These are phyloP conservation scores for Caenorhabditis japonica DNA, from an alignment of 2,888 invertebrate genomes.

Conservation along the genomic window DNA sequence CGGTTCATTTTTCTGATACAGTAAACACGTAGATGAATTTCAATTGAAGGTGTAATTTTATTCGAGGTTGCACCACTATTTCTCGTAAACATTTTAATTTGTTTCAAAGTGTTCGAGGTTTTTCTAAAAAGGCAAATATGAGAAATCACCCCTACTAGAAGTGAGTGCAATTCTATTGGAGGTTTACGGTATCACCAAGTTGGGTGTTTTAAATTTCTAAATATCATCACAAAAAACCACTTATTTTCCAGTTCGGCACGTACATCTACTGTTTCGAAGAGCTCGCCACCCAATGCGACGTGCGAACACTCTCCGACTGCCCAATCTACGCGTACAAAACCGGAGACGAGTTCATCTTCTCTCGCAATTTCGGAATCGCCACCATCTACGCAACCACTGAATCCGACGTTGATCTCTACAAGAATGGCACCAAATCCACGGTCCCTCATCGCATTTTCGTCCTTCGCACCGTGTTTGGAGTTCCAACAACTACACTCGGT, in stretches of 20 bases:
- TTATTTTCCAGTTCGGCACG: conserved; percentile 56
- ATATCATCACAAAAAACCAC: no score
- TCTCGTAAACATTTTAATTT: no score
- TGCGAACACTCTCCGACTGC: conserved; percentile 53
- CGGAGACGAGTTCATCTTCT: conserved; percentile 51
- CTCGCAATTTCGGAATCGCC: conserved; percentile 54
- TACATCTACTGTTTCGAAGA: conserved; percentile 63
- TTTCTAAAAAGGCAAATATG: no score
- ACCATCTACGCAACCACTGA: conserved; percentile 55
- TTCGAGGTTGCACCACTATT: no score
- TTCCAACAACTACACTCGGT: background rate
- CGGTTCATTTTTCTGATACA: no score
- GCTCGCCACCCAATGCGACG: conserved; percentile 51
- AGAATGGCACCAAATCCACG: conserved; percentile 49
- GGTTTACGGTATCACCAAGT: no score
- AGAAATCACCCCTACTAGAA: no score
- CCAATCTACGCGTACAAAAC: conserved; percentile 50
- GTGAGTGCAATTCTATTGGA: no score
- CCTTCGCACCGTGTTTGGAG: conserved; percentile 34
- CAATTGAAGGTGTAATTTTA: no score
- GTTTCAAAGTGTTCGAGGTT: no score
- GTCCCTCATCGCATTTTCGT: conserved; percentile 54
- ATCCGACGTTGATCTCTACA: conserved; percentile 45
- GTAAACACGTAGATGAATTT: no score
- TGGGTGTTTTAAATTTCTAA: no score